Conservation (phyloP, 1,140 invertebrate genomes). For the Procambarus clarkii region DNA sequence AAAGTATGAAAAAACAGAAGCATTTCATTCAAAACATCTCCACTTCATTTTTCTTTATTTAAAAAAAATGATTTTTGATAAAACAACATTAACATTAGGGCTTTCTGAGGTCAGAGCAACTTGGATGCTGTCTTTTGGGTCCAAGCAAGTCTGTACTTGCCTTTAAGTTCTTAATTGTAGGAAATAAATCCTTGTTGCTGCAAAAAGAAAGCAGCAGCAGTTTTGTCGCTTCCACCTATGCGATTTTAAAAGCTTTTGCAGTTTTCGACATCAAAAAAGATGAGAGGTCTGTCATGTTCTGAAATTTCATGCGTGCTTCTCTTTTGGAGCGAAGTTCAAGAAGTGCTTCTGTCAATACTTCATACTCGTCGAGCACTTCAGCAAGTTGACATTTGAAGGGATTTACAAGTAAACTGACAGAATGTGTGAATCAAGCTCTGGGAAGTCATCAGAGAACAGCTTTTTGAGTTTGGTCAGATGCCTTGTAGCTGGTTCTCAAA, state of each 20-base stretch:
- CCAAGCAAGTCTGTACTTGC: too few species aligned
- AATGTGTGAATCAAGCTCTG: slow-evolving; percentile 11
- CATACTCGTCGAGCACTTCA: neutral
- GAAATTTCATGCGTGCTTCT: neutral
- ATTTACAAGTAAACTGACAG: slow-evolving; percentile 3
- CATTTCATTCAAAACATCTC: too few species aligned
- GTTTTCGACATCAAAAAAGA: slow-evolving; percentile 38
- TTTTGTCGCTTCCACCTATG: slow-evolving; percentile 10
- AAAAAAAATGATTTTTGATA: too few species aligned
- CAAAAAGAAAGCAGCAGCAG: too few species aligned
- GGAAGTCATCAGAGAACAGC: slow-evolving; percentile 4
- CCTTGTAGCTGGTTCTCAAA: too few species aligned
- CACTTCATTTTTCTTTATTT: too few species aligned
- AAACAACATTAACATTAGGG: too few species aligned
- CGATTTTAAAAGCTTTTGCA: slow-evolving; percentile 41
- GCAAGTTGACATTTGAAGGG: slow-evolving; percentile 14
- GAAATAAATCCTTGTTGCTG: too few species aligned
- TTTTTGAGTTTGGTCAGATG: slow-evolving; percentile 11
- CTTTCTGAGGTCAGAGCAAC: too few species aligned
- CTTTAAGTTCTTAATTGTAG: too few species aligned
- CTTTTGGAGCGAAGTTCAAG: slow-evolving; percentile 31
- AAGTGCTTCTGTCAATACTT: slow-evolving; percentile 25
- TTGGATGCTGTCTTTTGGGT: too few species aligned
- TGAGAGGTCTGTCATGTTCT: slow-evolving; percentile 10
- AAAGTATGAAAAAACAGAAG: too few species aligned